Base-by-base conservation (phyloP, 2,888 invertebrate species). In the Chloromyia formosa region DNA sequence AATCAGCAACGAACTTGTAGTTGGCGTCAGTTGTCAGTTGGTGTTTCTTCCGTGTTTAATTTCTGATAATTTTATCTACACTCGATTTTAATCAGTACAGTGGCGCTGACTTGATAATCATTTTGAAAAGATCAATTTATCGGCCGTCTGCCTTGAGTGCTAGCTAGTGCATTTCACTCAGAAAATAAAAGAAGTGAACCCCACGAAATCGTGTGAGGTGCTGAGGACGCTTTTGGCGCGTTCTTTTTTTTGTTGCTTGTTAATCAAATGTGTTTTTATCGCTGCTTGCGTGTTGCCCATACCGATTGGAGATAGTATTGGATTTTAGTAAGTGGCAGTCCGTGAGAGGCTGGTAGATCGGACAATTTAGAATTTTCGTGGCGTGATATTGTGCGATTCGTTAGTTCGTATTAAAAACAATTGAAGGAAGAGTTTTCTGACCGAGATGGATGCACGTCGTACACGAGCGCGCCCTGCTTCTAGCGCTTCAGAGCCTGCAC, bases 181-280 rank as follows among this genome's bases (percentile, higher is more conserved):
- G 1, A 49, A 49, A 49, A 7, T n/a, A 3, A 3, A 3, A 12
- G 10, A 49, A 49, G 14, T 49, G 49, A 2, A 49, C 27, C 3
- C 1, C 18, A 18, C 18, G 7, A 12, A 64, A n/a, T 45, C 53
- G 68, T 54, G 68, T 54, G 68, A 54, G 18, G 45, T n/a, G 7
- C 27, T 35, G n/a, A n/a, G 66, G 42, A 69, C 68, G 68, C 68
- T 69, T 69, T 69, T 69, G 68, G 68, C 68, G 68, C 68, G 54
- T 53, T 49, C 23, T 54, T 69, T 69, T 54, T 23, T 23, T 69
- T 22, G 20, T 22, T 7, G 54, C 23, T 12, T 53, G 23, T 0
- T n/a, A 18, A 49, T 49, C 18, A 66, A 35, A 40, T 35, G 53
- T 49, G 45, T 18, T 66, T 49, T 49, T 66, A 18, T 66, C 22